These are phyloP conservation scores for Orthonyx spaldingii DNA, from an alignment of 2,113 vertebrate species.

Conservation along the genomic window DNA sequence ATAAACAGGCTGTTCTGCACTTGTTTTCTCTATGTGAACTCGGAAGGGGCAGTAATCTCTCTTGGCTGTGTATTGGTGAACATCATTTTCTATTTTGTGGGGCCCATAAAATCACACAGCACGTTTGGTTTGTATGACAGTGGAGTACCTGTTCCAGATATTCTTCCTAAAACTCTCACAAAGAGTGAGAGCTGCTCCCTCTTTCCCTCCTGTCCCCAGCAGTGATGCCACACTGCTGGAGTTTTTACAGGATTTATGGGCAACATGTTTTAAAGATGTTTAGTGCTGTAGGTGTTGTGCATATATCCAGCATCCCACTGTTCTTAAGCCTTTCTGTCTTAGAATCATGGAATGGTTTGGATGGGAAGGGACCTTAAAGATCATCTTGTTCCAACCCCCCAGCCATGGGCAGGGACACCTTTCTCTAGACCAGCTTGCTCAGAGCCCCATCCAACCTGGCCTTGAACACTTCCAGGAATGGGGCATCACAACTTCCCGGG, in stretches of 20 bases:
- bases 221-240: background rate
- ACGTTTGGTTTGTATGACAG: background rate
- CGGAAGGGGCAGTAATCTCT: background rate
- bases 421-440: background rate
- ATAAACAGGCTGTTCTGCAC: background rate
- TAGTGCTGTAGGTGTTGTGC: background rate
- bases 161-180: background rate
- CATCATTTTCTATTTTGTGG: rapidly evolving
- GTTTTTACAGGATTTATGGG: background rate
- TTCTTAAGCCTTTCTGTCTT: background rate
- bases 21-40: background rate
- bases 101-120: background rate
- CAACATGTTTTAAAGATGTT: background rate
- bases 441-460: background rate
- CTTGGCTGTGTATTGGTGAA: background rate
- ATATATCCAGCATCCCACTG: background rate
- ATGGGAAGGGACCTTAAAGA: background rate
- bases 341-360: background rate
- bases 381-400: too few relatives aligned
- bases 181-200: background rate
- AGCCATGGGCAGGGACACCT: background rate
- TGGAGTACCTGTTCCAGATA: background rate
- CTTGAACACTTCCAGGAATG: background rate
- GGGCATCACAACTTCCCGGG: background rate
- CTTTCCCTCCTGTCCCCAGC: background rate